Conservation (phyloP, 2,888 invertebrate species). For the Hirtodrosophila duncani region DNA sequence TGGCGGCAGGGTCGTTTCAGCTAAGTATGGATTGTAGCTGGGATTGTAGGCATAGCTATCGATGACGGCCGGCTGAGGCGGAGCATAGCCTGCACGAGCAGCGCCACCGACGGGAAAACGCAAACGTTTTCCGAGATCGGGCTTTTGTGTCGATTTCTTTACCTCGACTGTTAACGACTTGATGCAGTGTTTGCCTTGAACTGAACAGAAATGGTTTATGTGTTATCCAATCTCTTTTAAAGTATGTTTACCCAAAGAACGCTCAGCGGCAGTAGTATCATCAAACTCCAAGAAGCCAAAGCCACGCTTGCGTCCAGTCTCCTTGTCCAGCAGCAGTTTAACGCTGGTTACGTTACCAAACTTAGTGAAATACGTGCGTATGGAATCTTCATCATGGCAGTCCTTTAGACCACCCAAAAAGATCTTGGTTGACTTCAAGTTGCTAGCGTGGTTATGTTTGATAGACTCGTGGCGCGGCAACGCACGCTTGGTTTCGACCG, state of each 20-base stretch:
- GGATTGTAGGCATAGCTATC: conserved; percentile 30
- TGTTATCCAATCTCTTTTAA: background rate
- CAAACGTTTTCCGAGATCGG: conserved; percentile 57
- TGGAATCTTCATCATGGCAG: conserved; percentile 65
- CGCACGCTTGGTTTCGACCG: conserved; percentile 74
- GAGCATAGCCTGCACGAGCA: conserved; percentile 67
- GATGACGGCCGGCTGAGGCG: conserved; percentile 52
- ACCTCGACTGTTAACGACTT: conserved; percentile 70
- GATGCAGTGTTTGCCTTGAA: conserved; percentile 68
- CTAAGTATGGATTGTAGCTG: conserved; percentile 57
- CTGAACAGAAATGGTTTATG: conserved; percentile 29
- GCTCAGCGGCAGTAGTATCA: conserved; percentile 69
- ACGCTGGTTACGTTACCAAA: conserved; percentile 67
- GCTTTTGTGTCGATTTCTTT: conserved; percentile 73
- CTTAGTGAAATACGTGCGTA: conserved; percentile 72
- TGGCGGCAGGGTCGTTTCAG: conserved; percentile 50
- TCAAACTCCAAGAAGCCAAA: conserved; percentile 76
- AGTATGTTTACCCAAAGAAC: conserved; percentile 68
- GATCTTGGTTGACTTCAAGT: conserved; percentile 63
- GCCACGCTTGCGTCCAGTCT: conserved; percentile 75
- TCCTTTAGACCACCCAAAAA: conserved; percentile 76
- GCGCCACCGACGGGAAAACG: conserved; percentile 76
- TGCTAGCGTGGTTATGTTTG: conserved; percentile 41
- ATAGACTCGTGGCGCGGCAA: conserved; percentile 70
- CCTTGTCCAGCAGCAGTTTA: conserved; percentile 73